These are phyloP conservation scores for Miniopterus natalensis DNA, from an alignment of 2,113 vertebrate genomes.

Conservation along the genomic window DNA sequence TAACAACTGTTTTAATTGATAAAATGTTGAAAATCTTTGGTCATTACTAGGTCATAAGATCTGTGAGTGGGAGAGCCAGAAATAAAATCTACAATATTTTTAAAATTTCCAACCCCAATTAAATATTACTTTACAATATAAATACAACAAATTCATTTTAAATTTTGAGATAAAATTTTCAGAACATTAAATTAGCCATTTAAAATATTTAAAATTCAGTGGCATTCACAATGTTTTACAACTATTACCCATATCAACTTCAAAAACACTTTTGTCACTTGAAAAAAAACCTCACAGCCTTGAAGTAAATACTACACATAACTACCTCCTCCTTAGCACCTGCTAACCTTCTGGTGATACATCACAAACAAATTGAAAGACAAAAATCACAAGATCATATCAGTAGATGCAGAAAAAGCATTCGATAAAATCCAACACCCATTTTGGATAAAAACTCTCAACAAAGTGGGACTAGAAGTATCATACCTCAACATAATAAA, in stretches of 20 bases:
- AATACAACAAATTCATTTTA: neutral
- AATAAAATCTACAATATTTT: neutral
- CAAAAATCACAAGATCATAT: too few relatives aligned
- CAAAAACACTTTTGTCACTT: neutral
- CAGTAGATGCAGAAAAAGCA: too few relatives aligned
- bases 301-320: neutral
- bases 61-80: neutral
- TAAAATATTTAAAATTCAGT: neutral
- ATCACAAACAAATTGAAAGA: too few relatives aligned
- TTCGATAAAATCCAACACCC: too few relatives aligned
- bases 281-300: neutral
- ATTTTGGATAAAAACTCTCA: too few relatives aligned
- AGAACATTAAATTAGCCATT: neutral
- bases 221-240: neutral
- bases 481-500: too few relatives aligned
- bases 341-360: neutral
- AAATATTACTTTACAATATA: neutral
- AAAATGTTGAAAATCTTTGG: neutral
- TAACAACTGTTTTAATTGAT: neutral
- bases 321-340: neutral
- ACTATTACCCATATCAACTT: neutral
- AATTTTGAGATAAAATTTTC: neutral
- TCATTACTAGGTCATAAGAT: neutral
- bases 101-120: accelerated
- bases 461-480: too few relatives aligned